Evolutionary conservation across 2,113 vertebrate genomes (phyloP).

Genomic region (Barbus barbus): DNA sequence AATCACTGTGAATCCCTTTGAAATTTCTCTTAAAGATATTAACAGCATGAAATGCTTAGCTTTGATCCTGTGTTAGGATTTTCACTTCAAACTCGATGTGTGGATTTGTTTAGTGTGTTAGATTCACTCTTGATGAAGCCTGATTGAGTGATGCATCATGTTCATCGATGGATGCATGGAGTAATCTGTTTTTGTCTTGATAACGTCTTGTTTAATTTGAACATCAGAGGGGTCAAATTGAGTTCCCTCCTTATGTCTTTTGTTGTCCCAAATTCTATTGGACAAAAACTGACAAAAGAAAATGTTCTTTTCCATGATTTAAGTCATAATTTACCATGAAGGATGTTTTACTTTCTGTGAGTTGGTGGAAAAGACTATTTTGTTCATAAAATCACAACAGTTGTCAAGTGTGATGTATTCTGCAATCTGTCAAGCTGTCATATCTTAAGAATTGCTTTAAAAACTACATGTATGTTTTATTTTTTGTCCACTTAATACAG

Average conservation of each 20-base stretch:
- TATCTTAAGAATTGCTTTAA: neutral
- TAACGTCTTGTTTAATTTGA: neutral
- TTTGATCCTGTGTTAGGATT: slow-evolving; percentile 50
- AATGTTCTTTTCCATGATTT: too few species aligned
- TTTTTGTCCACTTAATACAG: too few species aligned
- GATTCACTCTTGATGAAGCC: neutral
- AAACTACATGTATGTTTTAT: too few species aligned
- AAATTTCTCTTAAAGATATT: slow-evolving; percentile 29
- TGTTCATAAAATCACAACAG: too few species aligned
- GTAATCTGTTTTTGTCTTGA: neutral
- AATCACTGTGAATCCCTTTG: slow-evolving; percentile 28
- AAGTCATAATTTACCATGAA: neutral
- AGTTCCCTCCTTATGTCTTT: neutral
- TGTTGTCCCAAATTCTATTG: neutral
- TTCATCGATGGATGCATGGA: neutral
- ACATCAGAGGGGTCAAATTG: neutral
- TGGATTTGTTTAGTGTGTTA: neutral
- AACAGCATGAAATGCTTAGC: neutral
- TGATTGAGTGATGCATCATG: neutral
- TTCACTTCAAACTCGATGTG: neutral
- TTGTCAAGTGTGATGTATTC: too few species aligned
- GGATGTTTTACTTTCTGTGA: neutral
- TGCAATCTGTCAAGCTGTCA: too few species aligned
- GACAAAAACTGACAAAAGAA: neutral
- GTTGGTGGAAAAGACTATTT: neutral